These are phyloP conservation scores for Battus philenor DNA, from an alignment of 1,140 invertebrate genomes.

Conservation along the genomic window DNA sequence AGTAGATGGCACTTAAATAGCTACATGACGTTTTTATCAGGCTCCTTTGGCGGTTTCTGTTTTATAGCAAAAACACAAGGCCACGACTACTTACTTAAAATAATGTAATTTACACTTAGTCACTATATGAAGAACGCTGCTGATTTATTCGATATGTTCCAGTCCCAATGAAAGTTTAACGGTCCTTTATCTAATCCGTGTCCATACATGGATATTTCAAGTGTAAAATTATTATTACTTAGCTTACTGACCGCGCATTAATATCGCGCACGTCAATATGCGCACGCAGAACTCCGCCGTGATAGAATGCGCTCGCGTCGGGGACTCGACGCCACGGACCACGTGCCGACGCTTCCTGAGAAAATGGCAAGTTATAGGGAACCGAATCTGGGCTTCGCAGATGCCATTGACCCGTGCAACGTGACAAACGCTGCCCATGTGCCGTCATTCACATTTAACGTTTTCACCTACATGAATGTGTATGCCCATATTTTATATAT, in stretches of 20 bases:
- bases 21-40: constrained; percentile 55
- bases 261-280: constrained; percentile 62
- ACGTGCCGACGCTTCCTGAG: constrained; percentile 59
- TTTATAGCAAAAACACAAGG: constrained; percentile 50
- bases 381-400: constrained; percentile 60
- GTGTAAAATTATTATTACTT: constrained; percentile 33
- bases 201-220: constrained; percentile 24
- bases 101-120: constrained; percentile 2
- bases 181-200: constrained; percentile 26
- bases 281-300: constrained; percentile 55
- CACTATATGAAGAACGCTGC: not conserved
- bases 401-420: constrained; percentile 60
- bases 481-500: no score
- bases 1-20: constrained; percentile 64
- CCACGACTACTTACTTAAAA: constrained; percentile 30
- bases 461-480: no score
- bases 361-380: constrained; percentile 72
- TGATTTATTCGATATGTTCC: not conserved
- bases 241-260: constrained; percentile 50
- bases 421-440: constrained; percentile 40
- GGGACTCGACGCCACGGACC: constrained; percentile 31
- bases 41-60: constrained; percentile 45
- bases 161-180: constrained; percentile 6
- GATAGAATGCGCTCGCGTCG: constrained; percentile 62
- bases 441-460: constrained; percentile 48